These are phyloP conservation scores for Sturmia bella DNA, from an alignment of 2,888 invertebrate genomes.

Conservation along the genomic window DNA sequence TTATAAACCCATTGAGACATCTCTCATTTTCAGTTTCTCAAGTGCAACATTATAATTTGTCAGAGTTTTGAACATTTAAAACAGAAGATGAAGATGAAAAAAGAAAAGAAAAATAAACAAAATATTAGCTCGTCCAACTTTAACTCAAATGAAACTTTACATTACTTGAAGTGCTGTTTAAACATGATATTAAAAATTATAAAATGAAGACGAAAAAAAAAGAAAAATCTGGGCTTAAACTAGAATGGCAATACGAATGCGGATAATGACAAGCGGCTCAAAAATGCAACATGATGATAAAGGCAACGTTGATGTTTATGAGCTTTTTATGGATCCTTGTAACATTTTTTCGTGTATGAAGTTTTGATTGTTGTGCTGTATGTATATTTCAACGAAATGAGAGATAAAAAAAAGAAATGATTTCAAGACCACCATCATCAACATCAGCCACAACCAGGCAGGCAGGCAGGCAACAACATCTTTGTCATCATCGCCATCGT, in stretches of 20 bases:
- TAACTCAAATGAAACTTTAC: constrained; percentile 40
- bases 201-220: constrained; percentile 15
- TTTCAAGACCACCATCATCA: constrained; percentile 62
- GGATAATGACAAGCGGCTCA: constrained; percentile 59
- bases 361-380: constrained; percentile 28
- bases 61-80: constrained; percentile 40
- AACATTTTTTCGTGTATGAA: constrained; percentile 21
- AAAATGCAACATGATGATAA: constrained; percentile 50
- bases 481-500: constrained; percentile 46
- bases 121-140: constrained; percentile 65
- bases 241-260: constrained; percentile 44
- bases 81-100: background rate
- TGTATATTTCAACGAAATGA: constrained; percentile 50
- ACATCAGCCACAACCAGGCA: constrained; percentile 11
- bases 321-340: constrained; percentile 52
- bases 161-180: constrained; percentile 60
- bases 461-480: constrained; percentile 25
- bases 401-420: constrained; percentile 25
- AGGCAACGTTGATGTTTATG: constrained; percentile 52
- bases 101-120: constrained; percentile 23
- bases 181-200: constrained; percentile 43
- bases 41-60: constrained; percentile 66
- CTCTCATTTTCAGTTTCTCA: constrained; percentile 60
- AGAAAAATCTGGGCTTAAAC: constrained; percentile 24
- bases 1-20: constrained; percentile 69